Conservation (phyloP, 1,140 invertebrate species). For the Oppia nitens region DNA sequence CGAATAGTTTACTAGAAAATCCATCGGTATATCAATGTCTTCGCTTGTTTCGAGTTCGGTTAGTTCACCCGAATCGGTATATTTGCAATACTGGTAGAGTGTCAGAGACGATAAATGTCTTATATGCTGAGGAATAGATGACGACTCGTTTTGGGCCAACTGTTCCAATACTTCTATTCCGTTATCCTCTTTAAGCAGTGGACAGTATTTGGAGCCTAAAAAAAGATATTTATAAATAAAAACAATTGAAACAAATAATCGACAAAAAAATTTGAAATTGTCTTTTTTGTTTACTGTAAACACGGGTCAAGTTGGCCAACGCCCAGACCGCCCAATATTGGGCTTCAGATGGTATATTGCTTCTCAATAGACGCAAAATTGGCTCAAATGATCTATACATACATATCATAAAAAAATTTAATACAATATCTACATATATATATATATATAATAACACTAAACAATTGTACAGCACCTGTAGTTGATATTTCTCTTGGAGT, state of each 20-base stretch:
- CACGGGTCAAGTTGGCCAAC: conserved; percentile 79
- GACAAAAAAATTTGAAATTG: background rate
- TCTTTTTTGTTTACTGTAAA: conserved; percentile 54
- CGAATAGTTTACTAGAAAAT: too few relatives aligned
- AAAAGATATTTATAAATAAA: too few relatives aligned
- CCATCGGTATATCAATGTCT: conserved; percentile 13
- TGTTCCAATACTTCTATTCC: conserved; percentile 54
- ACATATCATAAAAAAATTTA: conserved; percentile 5
- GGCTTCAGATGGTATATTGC: conserved; percentile 62
- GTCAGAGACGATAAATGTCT: conserved; percentile 15
- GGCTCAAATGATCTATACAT: conserved; percentile 60
- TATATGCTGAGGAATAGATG: conserved; percentile 13
- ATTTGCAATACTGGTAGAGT: conserved; percentile 12
- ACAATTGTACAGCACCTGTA: conserved; percentile 60
- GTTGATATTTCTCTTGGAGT: conserved; percentile 80
- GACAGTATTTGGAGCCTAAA: conserved; percentile 74
- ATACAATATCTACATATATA: conserved; percentile 1
- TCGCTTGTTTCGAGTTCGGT: conserved; percentile 13
- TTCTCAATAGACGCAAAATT: conserved; percentile 57
- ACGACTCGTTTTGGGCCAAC: conserved; percentile 33
- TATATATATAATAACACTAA: background rate
- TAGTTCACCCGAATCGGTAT: background rate
- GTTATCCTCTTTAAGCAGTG: conserved; percentile 62
- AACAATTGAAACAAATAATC: conserved; percentile 15
- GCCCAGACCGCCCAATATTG: conserved; percentile 97